Evolutionary conservation across 2,797 vertebrate genomes (phyloP).

Genomic region (Lepus oiostolus): DNA sequence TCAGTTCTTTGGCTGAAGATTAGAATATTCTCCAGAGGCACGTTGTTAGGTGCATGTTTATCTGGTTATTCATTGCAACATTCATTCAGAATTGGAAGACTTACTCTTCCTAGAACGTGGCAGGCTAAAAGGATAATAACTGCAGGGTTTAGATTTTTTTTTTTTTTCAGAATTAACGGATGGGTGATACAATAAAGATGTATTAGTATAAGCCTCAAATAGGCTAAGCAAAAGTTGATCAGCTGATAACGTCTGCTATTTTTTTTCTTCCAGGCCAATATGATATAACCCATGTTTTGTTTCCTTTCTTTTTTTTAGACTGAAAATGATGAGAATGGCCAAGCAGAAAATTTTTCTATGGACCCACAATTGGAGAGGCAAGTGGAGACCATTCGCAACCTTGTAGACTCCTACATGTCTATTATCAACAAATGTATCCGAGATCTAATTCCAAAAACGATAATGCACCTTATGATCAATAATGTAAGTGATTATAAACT

Average conservation of each 20-base stretch:
- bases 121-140: not conserved
- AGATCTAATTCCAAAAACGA: conserved; percentile 91
- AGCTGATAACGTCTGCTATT: not conserved
- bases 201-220: not conserved
- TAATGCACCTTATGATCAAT: conserved; percentile 93
- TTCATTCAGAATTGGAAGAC: conserved; percentile 50
- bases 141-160: not conserved
- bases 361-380: conserved; percentile 96
- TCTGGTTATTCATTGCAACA: conserved; percentile 34
- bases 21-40: conserved; percentile 54
- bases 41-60: conserved; percentile 65
- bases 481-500: conserved; percentile 87
- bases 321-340: conserved; percentile 90
- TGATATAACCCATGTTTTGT: conserved; percentile 44
- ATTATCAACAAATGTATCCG: conserved; percentile 95
- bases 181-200: conserved; percentile 12
- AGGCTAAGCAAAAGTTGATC: not conserved
- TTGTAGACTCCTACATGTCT: conserved; percentile 97
- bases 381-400: conserved; percentile 96
- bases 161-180: conserved; percentile 43
- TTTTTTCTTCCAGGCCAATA: not conserved
- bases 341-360: conserved; percentile 93
- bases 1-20: conserved; percentile 46
- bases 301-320: conserved; percentile 84
- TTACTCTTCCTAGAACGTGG: not conserved